Conservation (phyloP, 2,888 invertebrate genomes). For the Tanypteryx hageni region DNA sequence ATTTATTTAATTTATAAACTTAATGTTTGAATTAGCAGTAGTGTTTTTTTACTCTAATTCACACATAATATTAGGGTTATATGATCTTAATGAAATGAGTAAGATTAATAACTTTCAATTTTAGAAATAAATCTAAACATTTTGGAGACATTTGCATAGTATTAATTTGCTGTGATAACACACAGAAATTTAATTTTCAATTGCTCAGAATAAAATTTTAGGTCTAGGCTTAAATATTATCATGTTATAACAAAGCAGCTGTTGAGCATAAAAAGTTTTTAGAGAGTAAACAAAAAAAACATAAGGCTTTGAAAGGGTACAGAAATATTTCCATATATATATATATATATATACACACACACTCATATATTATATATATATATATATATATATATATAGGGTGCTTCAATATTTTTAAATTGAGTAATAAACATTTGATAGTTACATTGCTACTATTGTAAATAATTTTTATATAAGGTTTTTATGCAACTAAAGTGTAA, state of each 20-base stretch:
- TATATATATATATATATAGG: conserved; percentile 6
- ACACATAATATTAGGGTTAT: conserved; percentile 25
- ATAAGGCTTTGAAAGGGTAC: conserved; percentile 3
- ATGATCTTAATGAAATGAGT: conserved; percentile 28
- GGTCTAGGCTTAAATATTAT: conserved; percentile 31
- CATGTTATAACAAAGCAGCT: conserved; percentile 1
- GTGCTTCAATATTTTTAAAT: conserved; percentile 40
- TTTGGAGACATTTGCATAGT: conserved; percentile 3
- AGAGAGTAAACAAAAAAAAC: background rate
- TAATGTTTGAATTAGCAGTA: conserved; percentile 38
- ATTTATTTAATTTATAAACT: conserved; percentile 61
- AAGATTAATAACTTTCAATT: background rate
- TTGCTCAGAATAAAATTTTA: conserved; percentile 44
- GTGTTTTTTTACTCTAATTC: conserved; percentile 57
- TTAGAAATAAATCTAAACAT: background rate
- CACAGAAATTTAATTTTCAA: conserved; percentile 44
- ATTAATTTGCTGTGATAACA: conserved; percentile 40
- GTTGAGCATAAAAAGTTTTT: conserved; percentile 22
- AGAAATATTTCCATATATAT: conserved; percentile 21
- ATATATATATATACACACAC: background rate
- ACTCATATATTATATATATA: background rate
- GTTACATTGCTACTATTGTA: conserved; percentile 51
- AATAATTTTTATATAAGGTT: conserved; percentile 57
- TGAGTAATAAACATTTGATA: conserved; percentile 42
- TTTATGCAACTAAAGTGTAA: conserved; percentile 50